These are phyloP conservation scores for Ariopsis seemanni DNA, from an alignment of 2,113 vertebrate genomes.

Conservation along the genomic window DNA sequence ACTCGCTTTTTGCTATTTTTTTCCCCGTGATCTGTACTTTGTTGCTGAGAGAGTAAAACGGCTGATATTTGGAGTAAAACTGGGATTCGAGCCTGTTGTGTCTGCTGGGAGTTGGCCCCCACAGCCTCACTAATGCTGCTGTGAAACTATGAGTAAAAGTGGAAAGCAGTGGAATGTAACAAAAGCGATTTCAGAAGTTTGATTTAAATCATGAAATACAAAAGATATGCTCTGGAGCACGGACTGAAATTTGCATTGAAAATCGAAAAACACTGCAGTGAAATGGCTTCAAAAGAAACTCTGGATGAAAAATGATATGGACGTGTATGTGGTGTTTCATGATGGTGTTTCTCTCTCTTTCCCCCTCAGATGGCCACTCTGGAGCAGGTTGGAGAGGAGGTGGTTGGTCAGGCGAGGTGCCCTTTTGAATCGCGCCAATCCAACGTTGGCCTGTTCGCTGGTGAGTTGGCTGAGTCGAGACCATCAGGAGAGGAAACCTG, in stretches of 20 bases:
- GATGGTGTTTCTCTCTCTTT: not conserved
- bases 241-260: not conserved
- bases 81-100: constrained; percentile 20
- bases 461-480: constrained; percentile 64
- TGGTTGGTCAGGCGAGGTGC: constrained; percentile 88
- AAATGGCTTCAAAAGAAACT: not conserved
- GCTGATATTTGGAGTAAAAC: constrained; percentile 17
- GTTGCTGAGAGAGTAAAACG: constrained; percentile 30
- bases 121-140: not conserved
- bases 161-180: not conserved
- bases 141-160: not conserved
- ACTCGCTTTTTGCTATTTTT: not conserved
- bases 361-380: constrained; percentile 76
- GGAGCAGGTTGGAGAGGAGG: constrained; percentile 85
- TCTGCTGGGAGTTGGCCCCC: not conserved
- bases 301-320: not conserved
- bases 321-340: not conserved
- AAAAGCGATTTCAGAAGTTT: constrained; percentile 1
- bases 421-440: constrained; percentile 90
- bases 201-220: constrained; percentile 25
- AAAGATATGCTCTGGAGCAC: constrained; percentile 12
- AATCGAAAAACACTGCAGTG: not conserved
- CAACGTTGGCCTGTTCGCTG: constrained; percentile 87
- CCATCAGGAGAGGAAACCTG: constrained; percentile 41
- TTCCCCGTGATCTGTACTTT: constrained; percentile 6